Conservation (phyloP, 2,113 vertebrate species). For the Neofelis nebulosa region DNA sequence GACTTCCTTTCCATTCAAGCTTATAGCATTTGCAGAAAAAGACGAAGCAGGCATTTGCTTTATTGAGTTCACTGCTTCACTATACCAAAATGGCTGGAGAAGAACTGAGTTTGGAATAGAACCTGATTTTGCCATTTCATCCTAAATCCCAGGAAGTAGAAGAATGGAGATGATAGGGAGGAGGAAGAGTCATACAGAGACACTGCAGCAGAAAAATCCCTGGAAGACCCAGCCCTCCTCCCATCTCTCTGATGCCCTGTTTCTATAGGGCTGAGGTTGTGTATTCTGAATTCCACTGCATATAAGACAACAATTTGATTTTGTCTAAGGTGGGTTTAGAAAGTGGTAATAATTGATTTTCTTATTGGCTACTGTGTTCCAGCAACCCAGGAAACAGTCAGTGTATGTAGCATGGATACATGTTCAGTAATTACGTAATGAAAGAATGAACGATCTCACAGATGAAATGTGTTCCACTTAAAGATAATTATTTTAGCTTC, state of each 20-base stretch:
- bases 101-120: neutral
- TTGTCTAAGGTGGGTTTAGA: neutral
- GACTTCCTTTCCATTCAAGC: neutral
- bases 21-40: neutral
- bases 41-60: neutral
- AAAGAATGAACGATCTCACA: neutral
- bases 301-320: neutral
- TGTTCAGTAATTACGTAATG: neutral
- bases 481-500: neutral
- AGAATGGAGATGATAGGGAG: neutral
- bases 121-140: neutral
- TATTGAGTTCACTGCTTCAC: neutral
- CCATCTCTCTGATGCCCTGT: neutral
- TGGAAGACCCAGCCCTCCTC: neutral
- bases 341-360: neutral
- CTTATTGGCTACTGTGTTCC: neutral
- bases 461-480: neutral
- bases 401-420: neutral
- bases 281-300: neutral
- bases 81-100: neutral
- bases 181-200: neutral
- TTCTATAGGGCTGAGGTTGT: neutral
- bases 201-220: neutral
- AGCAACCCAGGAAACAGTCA: neutral
- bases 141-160: neutral